Base-by-base conservation (phyloP, 1,140 invertebrate genomes). In the Monomorium pharaonis region DNA sequence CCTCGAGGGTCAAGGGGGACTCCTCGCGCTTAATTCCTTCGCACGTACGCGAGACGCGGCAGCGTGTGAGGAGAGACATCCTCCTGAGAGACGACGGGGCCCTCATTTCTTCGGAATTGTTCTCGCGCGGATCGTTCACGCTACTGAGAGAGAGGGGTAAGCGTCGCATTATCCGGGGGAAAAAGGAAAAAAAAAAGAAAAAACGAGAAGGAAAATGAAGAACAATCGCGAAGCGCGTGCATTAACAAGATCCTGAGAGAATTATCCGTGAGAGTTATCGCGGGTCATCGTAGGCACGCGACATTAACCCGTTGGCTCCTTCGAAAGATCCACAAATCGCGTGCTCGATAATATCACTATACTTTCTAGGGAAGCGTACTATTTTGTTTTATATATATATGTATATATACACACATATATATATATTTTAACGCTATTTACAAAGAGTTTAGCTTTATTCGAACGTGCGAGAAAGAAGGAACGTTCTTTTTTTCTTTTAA, bases 401-500 rank as follows among this genome's bases (percentile, higher is more conserved):
- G 4, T 37, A 37, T 37, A 37, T 37, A 37, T 37, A 37, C 7
- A 37, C 7, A 1, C 7, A 37, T 37, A 37, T 37, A 37, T 37
- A 58, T 44, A 37, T 83, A 83, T 27, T 72, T n/a, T 58, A 72
- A 33, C 51, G 78, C 51, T 83, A 83, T 83, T 83, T 83, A 83
- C 65, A 83, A 44, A 37, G 24, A 30, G 37, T 27, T 16, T n/a
- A 47, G 65, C 72, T 70, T 72, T 44, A 42, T 44, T 72, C 78
- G 78, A 83, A 24, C 78, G 51, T 72, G 49, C 44, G 76, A 67
- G 42, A 37, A 69, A 47, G 47, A 81, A 58, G 78, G 49, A 83
- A 70, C 78, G 58, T 83, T 30, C 44, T 42, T 67, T 44, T 27
- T 62, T 62, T 18, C 21, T 30, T 62, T 72, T 51, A 67, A 54